Conservation (phyloP, 2,888 invertebrate species). For the Pseudanteris insignis region DNA sequence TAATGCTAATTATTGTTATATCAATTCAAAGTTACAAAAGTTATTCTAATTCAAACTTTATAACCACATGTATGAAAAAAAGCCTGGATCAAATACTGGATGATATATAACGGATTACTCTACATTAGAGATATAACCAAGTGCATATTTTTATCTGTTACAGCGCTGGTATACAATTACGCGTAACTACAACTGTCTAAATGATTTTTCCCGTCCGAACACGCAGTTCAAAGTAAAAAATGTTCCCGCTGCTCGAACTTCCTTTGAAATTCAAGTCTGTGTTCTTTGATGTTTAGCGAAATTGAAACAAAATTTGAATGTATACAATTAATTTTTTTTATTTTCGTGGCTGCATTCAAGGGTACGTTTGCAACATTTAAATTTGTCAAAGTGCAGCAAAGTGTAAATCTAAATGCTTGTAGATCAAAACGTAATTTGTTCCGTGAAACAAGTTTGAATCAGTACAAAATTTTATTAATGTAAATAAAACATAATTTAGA, state of each 20-base stretch:
- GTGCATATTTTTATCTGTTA: conserved; percentile 41
- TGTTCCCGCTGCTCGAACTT: conserved; percentile 52
- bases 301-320: conserved; percentile 14
- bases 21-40: no score
- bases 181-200: conserved; percentile 15
- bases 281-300: conserved; percentile 23
- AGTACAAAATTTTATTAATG: conserved; percentile 11
- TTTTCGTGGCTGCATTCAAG: conserved; percentile 20
- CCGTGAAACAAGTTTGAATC: conserved; percentile 5
- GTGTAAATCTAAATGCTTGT: conserved; percentile 36
- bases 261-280: conserved; percentile 39
- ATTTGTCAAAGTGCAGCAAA: conserved; percentile 42
- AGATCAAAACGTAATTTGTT: conserved; percentile 32
- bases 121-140: conserved; percentile 43
- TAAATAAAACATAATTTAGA: conserved; percentile 15
- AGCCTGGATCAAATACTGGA: no score
- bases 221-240: conserved; percentile 31
- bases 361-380: conserved; percentile 27
- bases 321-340: background rate
- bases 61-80: no score
- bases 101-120: no score
- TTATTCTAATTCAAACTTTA: no score
- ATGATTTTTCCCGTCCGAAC: conserved; percentile 26
- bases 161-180: conserved; percentile 28
- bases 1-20: no score